phyloP scores from a whole-genome alignment of 2,888 invertebrate genomes.

The Exocentrus adspersus region DNA sequence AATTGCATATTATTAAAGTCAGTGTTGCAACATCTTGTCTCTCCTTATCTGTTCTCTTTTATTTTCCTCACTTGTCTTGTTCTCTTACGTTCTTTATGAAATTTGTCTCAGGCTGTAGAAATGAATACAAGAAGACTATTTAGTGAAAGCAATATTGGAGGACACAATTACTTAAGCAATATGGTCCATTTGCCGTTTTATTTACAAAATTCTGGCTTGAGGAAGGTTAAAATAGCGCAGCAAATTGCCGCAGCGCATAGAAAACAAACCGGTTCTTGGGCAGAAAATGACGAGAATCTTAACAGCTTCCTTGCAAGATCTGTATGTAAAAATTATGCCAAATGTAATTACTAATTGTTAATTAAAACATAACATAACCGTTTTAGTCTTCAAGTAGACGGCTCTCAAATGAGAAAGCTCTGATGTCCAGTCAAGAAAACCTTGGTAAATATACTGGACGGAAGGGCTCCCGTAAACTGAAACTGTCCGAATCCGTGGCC shows the following conservation, averaged over 20 bases:
- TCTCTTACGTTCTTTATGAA: conserved; percentile 37
- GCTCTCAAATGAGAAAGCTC: conserved; percentile 80
- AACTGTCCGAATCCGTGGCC: conserved; percentile 88
- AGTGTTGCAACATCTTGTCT: background rate
- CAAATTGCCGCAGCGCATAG: conserved; percentile 75
- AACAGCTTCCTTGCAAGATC: conserved; percentile 66
- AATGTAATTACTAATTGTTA: background rate
- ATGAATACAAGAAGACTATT: conserved; percentile 87
- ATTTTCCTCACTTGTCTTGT: background rate
- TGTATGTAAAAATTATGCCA: conserved; percentile 52
- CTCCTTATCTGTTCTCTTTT: no score
- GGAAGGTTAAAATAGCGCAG: conserved; percentile 88
- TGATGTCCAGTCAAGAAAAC: conserved; percentile 88
- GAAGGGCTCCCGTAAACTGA: conserved; percentile 76
- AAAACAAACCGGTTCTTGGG: conserved; percentile 60
- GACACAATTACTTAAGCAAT: conserved; percentile 93
- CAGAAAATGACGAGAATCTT: conserved; percentile 68
- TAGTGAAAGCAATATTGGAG: conserved; percentile 92
- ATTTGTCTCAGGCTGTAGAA: conserved; percentile 78
- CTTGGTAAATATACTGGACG: conserved; percentile 65
- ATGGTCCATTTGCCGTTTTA: conserved; percentile 98
- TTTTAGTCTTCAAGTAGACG: conserved; percentile 76
- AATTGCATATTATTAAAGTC: no score
- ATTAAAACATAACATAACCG: no score
- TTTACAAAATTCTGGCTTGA: conserved; percentile 93